Evolutionary conservation across 2,797 vertebrate genomes (phyloP).

Genomic region (Lerista edwardsae): DNA sequence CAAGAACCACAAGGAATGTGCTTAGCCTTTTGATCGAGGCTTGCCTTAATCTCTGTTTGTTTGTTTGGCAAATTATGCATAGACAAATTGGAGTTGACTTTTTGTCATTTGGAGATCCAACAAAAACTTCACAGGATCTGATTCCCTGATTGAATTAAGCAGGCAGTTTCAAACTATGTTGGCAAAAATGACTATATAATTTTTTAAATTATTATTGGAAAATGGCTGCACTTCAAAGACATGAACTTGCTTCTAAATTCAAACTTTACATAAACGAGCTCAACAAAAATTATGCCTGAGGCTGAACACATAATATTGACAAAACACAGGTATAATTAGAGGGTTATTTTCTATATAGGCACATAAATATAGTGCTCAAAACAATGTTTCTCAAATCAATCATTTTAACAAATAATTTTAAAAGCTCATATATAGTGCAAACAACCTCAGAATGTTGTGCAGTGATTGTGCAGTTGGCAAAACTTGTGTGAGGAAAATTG

Average conservation of each 20-base stretch:
- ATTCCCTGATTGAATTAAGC: background rate
- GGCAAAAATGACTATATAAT: background rate
- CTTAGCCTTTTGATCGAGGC: background rate
- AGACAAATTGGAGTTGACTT: background rate
- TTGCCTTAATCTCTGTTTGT: slow-evolving; percentile 2
- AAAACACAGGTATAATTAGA: background rate
- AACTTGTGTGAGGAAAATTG: background rate
- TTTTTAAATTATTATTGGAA: background rate
- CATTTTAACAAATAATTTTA: background rate
- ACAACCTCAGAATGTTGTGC: background rate
- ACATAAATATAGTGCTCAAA: background rate
- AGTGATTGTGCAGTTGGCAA: too few relatives aligned
- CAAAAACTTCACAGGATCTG: background rate
- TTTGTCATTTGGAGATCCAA: background rate
- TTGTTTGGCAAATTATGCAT: slow-evolving; percentile 8
- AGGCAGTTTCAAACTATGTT: background rate
- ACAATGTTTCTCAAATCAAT: background rate
- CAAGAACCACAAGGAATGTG: background rate
- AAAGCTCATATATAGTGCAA: background rate
- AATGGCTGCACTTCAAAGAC: background rate
- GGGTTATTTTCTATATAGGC: background rate
- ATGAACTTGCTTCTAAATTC: background rate
- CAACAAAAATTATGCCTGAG: background rate
- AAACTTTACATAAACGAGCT: background rate
- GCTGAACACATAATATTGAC: background rate